Evolutionary conservation across 2,888 invertebrate genomes (phyloP), one percentile per base, ranked within the genome.

Genomic region (Pristionchus arcanus): DNA sequence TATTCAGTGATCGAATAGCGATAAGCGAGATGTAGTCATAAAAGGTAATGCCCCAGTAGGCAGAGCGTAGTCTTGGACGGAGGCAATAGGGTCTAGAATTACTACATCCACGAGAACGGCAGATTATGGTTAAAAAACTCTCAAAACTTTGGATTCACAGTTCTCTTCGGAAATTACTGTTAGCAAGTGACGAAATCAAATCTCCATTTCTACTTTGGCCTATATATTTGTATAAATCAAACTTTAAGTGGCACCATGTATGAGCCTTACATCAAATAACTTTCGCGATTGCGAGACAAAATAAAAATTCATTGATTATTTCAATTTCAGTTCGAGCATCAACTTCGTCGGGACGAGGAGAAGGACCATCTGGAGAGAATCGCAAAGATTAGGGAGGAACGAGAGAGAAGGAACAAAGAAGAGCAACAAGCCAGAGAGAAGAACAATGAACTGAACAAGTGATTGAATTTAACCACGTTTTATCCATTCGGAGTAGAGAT

Each of bases 261-360:
- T n/a, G n/a, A n/a, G n/a, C n/a, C n/a, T n/a, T n/a, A n/a, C n/a
- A 49, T 49, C 42, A 49, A 49, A 49, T 49, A 49, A 49, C 42
- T 11, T 49, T 49, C n/a, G n/a, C n/a, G n/a, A n/a, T n/a, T n/a
- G n/a, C n/a, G n/a, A n/a, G n/a, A n/a, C n/a, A n/a, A n/a, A n/a
- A n/a, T n/a, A n/a, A n/a, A n/a, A n/a, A n/a, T n/a, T n/a, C n/a
- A n/a, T n/a, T n/a, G n/a, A n/a, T n/a, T n/a, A n/a, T 49, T 49
- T 49, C 13, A 49, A n/a, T 81, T 81, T 1, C 81, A 81, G 81
- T 81, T 81, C 81, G 81, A 81, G 81, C 81, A 81, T 53, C 49
- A 81, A 81, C 81, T 81, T 2, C 81, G 81, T n/a, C 81, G 81
- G 5, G 81, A 81, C 21, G 81, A 49, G 4, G 81, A 81, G 49